Evolutionary conservation across 1,140 invertebrate genomes (phyloP).

Genomic region (Drosophila arizonae): DNA sequence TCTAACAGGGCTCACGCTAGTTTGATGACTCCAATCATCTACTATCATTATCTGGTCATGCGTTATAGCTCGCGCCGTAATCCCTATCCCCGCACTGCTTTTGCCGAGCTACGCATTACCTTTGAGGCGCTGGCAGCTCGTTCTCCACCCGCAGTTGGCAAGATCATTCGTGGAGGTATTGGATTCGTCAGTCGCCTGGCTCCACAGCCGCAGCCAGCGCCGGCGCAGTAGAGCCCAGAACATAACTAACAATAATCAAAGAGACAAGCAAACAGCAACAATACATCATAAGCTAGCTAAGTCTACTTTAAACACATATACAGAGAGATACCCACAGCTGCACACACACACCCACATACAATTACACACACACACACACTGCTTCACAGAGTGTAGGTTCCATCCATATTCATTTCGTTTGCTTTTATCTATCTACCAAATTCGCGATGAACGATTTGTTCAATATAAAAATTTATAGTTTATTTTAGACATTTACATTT

Average conservation of each 20-base stretch:
- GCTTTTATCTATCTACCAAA: conserved; percentile 17
- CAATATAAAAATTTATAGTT: conserved; percentile 7
- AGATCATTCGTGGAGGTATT: conserved; percentile 84
- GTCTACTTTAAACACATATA: conserved; percentile 29
- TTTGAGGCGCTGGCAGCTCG: conserved; percentile 86
- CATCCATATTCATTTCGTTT: conserved; percentile 24
- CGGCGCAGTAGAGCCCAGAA: conserved; percentile 50
- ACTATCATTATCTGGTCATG: conserved; percentile 96
- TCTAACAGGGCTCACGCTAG: conserved; percentile 90
- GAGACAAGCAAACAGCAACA: conserved; percentile 14
- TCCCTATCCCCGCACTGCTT: conserved; percentile 96
- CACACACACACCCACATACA: background rate
- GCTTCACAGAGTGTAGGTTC: background rate
- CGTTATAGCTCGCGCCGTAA: conserved; percentile 96
- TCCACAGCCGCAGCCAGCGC: conserved; percentile 83
- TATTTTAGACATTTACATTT: background rate
- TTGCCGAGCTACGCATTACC: conserved; percentile 88
- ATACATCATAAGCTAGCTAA: conserved; percentile 38
- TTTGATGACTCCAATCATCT: conserved; percentile 94
- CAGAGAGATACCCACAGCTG: conserved; percentile 1
- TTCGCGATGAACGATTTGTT: conserved; percentile 10
- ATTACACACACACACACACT: background rate
- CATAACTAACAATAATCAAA: conserved; percentile 30
- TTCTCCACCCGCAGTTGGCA: conserved; percentile 86
- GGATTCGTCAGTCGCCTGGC: conserved; percentile 86